These are phyloP conservation scores for Halocaridina rubra DNA, from an alignment of 2,888 invertebrate genomes.

Conservation along the genomic window DNA sequence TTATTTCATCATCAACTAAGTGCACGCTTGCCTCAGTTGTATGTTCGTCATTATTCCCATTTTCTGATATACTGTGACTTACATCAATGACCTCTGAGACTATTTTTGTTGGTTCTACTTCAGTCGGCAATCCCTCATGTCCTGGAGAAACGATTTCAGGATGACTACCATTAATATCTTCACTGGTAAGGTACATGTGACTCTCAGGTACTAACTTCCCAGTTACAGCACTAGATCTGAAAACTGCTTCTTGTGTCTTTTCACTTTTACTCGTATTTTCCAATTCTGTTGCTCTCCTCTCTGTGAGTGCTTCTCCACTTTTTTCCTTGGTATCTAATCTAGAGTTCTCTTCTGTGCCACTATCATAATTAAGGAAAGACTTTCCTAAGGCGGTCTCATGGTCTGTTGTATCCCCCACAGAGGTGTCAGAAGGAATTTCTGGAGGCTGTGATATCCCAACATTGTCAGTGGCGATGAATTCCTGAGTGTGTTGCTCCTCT, in stretches of 20 bases:
- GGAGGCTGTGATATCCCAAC: neutral
- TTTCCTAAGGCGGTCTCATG: neutral
- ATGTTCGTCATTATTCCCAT: too few relatives aligned
- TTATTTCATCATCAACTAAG: neutral
- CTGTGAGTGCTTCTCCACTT: neutral
- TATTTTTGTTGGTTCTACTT: too few relatives aligned
- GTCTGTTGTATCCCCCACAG: neutral
- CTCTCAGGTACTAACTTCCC: neutral
- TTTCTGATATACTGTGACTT: too few relatives aligned
- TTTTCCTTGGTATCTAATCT: neutral
- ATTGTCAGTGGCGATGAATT: neutral
- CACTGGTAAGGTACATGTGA: neutral
- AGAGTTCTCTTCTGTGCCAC: neutral
- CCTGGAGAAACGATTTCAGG: too few relatives aligned
- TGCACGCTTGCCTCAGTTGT: neutral
- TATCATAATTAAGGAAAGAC: too few relatives aligned
- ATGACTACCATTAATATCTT: too few relatives aligned
- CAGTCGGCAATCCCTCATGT: too few relatives aligned
- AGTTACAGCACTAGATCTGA: neutral
- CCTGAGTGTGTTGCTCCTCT: neutral
- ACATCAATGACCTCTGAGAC: too few relatives aligned
- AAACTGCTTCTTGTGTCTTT: too few relatives aligned
- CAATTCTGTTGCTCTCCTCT: neutral
- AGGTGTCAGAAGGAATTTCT: neutral
- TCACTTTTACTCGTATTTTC: neutral